Evolutionary conservation across 2,113 vertebrate species (phyloP).

Genomic region (Nothocercus julius): DNA sequence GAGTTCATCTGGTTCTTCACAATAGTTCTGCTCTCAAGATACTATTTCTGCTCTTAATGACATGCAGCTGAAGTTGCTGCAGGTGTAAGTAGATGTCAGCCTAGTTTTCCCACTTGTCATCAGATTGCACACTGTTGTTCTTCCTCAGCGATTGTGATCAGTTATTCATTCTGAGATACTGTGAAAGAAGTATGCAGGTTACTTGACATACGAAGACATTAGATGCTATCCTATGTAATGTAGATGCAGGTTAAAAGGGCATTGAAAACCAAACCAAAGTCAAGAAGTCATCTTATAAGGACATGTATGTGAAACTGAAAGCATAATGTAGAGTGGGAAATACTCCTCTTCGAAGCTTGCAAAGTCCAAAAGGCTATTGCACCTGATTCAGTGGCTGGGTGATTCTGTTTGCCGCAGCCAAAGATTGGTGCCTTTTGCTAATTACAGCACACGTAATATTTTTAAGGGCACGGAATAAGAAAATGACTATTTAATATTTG

Average conservation of each 20-base stretch:
- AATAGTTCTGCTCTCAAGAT: neutral
- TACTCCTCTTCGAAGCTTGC: neutral
- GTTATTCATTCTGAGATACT: neutral
- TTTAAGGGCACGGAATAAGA: neutral
- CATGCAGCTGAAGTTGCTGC: neutral
- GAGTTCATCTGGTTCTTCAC: neutral
- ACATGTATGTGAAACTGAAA: neutral
- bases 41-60: neutral
- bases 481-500: neutral
- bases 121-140: neutral
- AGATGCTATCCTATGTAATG: neutral
- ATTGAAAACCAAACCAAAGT: neutral
- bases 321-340: neutral
- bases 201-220: neutral
- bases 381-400: neutral
- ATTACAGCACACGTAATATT: neutral
- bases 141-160: neutral
- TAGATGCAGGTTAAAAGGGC: neutral
- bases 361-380: neutral
- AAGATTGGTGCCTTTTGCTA: neutral
- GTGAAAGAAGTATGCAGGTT: neutral
- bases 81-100: accelerated
- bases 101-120: neutral
- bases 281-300: neutral
- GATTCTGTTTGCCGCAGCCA: neutral